Base-by-base conservation (phyloP, 92 coral and sea anemone genomes). In the Desmophyllum pertusum region DNA sequence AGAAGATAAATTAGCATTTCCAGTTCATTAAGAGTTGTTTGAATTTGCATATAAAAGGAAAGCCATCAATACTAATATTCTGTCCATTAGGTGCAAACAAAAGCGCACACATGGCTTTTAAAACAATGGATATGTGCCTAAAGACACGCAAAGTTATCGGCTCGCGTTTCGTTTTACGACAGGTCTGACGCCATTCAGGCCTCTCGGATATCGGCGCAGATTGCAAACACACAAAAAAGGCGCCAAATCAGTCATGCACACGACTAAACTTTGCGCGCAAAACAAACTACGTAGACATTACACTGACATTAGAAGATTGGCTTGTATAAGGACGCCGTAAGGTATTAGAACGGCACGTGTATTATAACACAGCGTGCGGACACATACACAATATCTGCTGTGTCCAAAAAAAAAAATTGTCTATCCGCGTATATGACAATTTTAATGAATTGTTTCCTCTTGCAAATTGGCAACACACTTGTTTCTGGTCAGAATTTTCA, bases 91-190 rank as follows among this genome's bases (percentile, higher is more conserved):
- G 43, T 55, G 15, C 78, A 73, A 82, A 82, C 86, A 82, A 82
- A 70, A 82, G 79, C 67, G 57, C 86, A n/a, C 86, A 82, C 86
- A 72, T 82, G 86, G 78, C 79, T 71, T 59, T 43, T 23, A 23
- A 23, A 40, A 82, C 70, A 72, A 71, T 71, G 51, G 66, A 50
- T 41, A 46, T 80, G 68, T 67, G 84, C 84, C 76, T 37, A 35
- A 80, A 25, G 76, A 59, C 79, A 57, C 73, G 71, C 85, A 70
- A 72, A 72, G 55, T n/a, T 59, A 70, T 25, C n/a, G n/a, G n/a
- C 70, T 53, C 17, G n/a, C 33, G 25, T 33, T 29, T 25, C 25
- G 53, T 13, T 59, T 39, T 40, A 57, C 27, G 70, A 65, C 39
- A 8, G 14, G 38, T 18, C n/a, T 46, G 48, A 8, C 39, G 59